Base-by-base conservation (phyloP, 2,797 vertebrate species). In the Tangara arthus region DNA sequence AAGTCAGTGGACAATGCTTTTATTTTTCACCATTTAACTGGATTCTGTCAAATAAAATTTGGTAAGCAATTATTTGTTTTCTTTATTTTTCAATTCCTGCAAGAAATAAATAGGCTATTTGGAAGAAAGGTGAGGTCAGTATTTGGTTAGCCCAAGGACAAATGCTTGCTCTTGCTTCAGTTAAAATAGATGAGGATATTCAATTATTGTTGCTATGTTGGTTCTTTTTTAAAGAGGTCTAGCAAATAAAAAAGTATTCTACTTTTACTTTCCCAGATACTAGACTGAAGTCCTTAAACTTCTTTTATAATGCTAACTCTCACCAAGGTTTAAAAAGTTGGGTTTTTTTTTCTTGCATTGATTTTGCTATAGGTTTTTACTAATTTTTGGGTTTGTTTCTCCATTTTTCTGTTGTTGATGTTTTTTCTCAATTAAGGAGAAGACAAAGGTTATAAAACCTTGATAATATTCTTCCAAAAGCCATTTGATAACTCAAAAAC, bases 311-410 rank as follows among this genome's bases (percentile, higher is more conserved):
- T 23, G 10, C 1, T 64, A 34, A 44, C 27, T 80, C 12, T 89
- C 21, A 70, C 1, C 2, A 32, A 41, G 6, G 1, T 46, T 84
- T 68, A 24, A 72, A 30, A 71, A 8, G 0, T 3, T 14, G 22
- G 8, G 47, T 28, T 22, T 10, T 71, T 47, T 32, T 53, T 53
- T 55, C 18, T 59, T 57, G 5, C 15, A 55, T 30, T 76, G 28
- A 21, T 44, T 72, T 72, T 42, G 6, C 4, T 44, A 5, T 23
- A 41, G 2, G 4, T 44, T 66, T 44, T 23, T 26, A 39, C 1
- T 23, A 13, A 7, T 52, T 70, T 68, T 52, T 28, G 8, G 12
- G 4, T 12, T 69, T 56, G 2, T 24, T 68, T 71, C 18, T 35
- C 66, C 37, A 6, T 42, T 76, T 46, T 7, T 46, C 56, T 70